Evolutionary conservation across 2,888 invertebrate genomes (phyloP).

Genomic region (Philereme vetulata): DNA sequence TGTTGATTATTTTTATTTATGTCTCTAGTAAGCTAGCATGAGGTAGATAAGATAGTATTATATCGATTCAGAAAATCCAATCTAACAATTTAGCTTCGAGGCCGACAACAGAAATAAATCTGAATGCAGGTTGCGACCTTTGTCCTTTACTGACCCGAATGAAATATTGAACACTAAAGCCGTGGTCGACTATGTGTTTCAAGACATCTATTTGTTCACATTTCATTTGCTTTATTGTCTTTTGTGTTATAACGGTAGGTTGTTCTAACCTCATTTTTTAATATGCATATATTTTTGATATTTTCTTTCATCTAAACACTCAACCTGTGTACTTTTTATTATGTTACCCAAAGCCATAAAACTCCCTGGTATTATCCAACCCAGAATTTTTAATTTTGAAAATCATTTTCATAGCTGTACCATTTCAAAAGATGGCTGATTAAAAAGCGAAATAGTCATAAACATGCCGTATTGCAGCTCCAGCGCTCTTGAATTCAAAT

Average conservation of each 20-base stretch:
- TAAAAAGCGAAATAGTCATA: slow-evolving; percentile 4
- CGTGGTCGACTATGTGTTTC: not conserved
- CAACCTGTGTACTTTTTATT: too few relatives aligned
- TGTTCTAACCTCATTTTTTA: too few relatives aligned
- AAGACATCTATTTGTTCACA: not conserved
- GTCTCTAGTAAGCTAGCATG: not conserved
- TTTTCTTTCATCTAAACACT: too few relatives aligned
- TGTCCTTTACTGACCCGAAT: slow-evolving; percentile 1
- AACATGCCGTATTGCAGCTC: slow-evolving; percentile 1
- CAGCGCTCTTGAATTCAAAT: slow-evolving; percentile 5
- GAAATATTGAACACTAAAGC: slow-evolving; percentile 2
- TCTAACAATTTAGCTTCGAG: slow-evolving; percentile 8
- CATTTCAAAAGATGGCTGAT: slow-evolving; percentile 7
- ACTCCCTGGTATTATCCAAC: too few relatives aligned
- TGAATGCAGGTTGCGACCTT: slow-evolving; percentile 19
- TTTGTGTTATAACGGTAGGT: too few relatives aligned
- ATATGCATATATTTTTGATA: too few relatives aligned
- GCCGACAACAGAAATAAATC: slow-evolving; percentile 16
- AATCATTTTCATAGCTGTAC: too few relatives aligned
- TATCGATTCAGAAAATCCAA: slow-evolving; percentile 4
- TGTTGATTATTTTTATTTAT: not conserved
- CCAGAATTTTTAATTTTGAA: too few relatives aligned
- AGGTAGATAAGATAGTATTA: not conserved
- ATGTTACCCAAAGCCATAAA: too few relatives aligned
- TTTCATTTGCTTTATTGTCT: too few relatives aligned